Evolutionary conservation across 1,140 invertebrate genomes (phyloP).

Genomic region (Drosophila albomicans): DNA sequence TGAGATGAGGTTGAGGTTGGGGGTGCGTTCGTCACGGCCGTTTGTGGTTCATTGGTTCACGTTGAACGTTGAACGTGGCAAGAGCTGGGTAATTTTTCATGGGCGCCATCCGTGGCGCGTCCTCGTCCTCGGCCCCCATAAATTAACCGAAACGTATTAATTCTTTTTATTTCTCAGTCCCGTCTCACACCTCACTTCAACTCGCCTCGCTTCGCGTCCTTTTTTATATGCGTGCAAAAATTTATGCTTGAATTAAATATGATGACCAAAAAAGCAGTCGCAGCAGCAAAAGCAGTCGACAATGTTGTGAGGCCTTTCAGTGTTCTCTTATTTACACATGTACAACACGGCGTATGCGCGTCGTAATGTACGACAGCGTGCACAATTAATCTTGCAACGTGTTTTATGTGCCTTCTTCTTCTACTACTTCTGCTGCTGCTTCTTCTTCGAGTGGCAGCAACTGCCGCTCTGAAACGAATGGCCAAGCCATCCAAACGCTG

Average conservation of each 20-base stretch:
- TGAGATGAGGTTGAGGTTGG: constrained; percentile 6
- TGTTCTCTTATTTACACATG: constrained; percentile 73
- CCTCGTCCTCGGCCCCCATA: constrained; percentile 57
- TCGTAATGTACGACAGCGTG: constrained; percentile 77
- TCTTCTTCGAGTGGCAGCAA: not conserved
- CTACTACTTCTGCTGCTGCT: not conserved
- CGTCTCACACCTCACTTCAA: not conserved
- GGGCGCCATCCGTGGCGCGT: constrained; percentile 36
- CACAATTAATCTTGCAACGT: constrained; percentile 81
- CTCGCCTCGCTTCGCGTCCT: not conserved
- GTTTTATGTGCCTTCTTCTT: constrained; percentile 61
- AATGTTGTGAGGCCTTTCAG: constrained; percentile 28
- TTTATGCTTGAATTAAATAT: constrained; percentile 83
- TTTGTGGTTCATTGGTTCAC: constrained; percentile 78
- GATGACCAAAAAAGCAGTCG: constrained; percentile 81
- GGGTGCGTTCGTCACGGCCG: constrained; percentile 70
- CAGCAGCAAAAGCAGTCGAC: constrained; percentile 46
- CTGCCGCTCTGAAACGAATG: constrained; percentile 15
- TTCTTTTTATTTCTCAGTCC: constrained; percentile 66
- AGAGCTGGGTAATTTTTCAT: constrained; percentile 72
- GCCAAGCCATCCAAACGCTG: constrained; percentile 13
- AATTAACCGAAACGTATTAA: constrained; percentile 83
- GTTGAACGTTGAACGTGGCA: not conserved
- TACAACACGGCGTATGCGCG: constrained; percentile 78
- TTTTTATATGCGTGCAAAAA: constrained; percentile 82